Evolutionary conservation across 2,113 vertebrate species (phyloP).

Genomic region (Cephalopholis sonnerati): DNA sequence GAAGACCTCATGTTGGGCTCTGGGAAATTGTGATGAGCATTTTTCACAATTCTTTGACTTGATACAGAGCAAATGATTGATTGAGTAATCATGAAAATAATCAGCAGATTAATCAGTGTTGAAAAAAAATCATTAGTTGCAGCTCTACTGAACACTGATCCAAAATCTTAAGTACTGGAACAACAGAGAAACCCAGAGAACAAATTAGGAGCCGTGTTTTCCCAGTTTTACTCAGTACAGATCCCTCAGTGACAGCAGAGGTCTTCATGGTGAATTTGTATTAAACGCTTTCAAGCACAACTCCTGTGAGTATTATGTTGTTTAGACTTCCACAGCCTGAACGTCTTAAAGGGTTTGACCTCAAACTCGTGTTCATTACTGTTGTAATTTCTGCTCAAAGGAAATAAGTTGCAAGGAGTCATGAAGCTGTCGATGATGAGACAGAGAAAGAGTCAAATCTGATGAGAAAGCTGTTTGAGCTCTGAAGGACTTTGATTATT

Average conservation of each 20-base stretch:
- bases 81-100: too few species aligned
- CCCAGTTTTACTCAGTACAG: too few species aligned
- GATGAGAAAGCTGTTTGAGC: conserved; percentile 60
- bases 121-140: too few species aligned
- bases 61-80: too few species aligned
- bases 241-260: background rate
- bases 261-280: conserved; percentile 23
- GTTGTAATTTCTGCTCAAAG: conserved; percentile 36
- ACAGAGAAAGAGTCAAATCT: conserved; percentile 15
- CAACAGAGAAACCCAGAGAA: background rate
- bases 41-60: too few species aligned
- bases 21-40: too few species aligned
- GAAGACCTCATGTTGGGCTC: too few species aligned
- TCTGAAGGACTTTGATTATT: conserved; percentile 69
- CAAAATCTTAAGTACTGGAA: background rate
- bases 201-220: background rate
- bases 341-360: conserved; percentile 38
- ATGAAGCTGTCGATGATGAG: background rate
- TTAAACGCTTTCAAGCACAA: conserved; percentile 41
- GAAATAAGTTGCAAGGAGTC: conserved; percentile 27
- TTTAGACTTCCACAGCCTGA: conserved; percentile 44
- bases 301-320: conserved; percentile 26
- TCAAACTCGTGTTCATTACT: conserved; percentile 37
- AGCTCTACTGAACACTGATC: conserved; percentile 14
- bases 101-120: too few species aligned